phyloP scores from a whole-genome alignment of 2,888 invertebrate genomes.

The Scrobipalpa atriplicella region DNA sequence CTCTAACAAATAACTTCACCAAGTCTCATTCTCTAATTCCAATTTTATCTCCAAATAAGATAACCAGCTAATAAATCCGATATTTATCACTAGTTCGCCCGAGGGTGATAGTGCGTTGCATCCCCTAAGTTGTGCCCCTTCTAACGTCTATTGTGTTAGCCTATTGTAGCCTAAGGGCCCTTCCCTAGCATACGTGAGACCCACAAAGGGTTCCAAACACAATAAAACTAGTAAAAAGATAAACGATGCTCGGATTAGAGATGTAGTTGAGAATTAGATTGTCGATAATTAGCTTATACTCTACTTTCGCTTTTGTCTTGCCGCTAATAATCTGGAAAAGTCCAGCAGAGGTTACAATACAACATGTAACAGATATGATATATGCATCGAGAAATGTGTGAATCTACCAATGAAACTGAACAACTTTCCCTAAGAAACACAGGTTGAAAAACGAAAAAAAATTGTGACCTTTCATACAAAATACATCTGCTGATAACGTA shows the following conservation, averaged over 20 bases:
- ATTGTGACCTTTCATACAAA: too few species aligned
- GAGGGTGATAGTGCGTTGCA: slow-evolving; percentile 45
- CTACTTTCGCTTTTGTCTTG: too few species aligned
- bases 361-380: too few species aligned
- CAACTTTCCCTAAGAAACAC: too few species aligned
- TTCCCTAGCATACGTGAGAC: slow-evolving; percentile 63
- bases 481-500: too few species aligned
- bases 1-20: not conserved
- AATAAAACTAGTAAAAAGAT: slow-evolving; percentile 59
- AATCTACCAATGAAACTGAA: too few species aligned
- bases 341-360: too few species aligned
- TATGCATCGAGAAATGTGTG: too few species aligned
- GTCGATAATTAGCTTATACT: not conserved
- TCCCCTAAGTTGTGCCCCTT: slow-evolving; percentile 47
- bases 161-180: slow-evolving; percentile 59
- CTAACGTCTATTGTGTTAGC: slow-evolving; percentile 43
- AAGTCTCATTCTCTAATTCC: not conserved
- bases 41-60: slow-evolving; percentile 37
- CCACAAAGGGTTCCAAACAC: slow-evolving; percentile 67
- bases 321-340: too few species aligned
- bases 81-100: slow-evolving; percentile 51
- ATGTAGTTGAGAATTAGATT: slow-evolving; percentile 29
- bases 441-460: too few species aligned
- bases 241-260: slow-evolving; percentile 47
- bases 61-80: slow-evolving; percentile 46